Conservation (phyloP, 2,113 vertebrate species). For the Camelus bactrianus region DNA sequence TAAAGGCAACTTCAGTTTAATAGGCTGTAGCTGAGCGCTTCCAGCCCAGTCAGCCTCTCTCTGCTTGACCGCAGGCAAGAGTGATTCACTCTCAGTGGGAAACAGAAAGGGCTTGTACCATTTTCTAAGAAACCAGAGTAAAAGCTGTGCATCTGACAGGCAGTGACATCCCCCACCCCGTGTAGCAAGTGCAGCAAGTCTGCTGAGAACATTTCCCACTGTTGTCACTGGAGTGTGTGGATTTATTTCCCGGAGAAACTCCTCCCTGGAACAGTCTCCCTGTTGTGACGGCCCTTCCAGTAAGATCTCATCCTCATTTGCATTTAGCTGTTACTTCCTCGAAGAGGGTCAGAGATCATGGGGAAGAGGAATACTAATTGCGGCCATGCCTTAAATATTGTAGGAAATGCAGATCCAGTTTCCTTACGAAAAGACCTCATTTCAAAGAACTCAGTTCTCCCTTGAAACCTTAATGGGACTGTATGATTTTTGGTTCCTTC, state of each 20-base stretch:
- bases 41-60: slow-evolving; percentile 68
- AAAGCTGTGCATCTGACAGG: slow-evolving; percentile 78
- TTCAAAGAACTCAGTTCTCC: slow-evolving; percentile 47
- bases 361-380: slow-evolving; percentile 54
- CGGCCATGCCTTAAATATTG: neutral
- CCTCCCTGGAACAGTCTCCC: slow-evolving; percentile 45
- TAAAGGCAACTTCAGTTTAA: slow-evolving; percentile 77
- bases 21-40: slow-evolving; percentile 78
- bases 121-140: slow-evolving; percentile 85
- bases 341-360: neutral
- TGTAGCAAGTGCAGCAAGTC: slow-evolving; percentile 64
- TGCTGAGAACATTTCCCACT: slow-evolving; percentile 80
- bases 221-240: slow-evolving; percentile 76
- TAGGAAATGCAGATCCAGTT: neutral
- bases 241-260: slow-evolving; percentile 45
- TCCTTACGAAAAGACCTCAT: slow-evolving; percentile 49
- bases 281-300: neutral
- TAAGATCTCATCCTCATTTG: slow-evolving; percentile 53
- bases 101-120: slow-evolving; percentile 81
- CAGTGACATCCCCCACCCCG: slow-evolving; percentile 58
- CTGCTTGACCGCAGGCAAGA: slow-evolving; percentile 72
- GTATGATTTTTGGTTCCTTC: slow-evolving; percentile 48
- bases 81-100: slow-evolving; percentile 82
- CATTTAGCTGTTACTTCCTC: slow-evolving; percentile 46
- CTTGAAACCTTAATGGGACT: slow-evolving; percentile 27